phyloP scores from a whole-genome alignment of 2,797 vertebrate genomes.

The Gouania willdenowi region DNA sequence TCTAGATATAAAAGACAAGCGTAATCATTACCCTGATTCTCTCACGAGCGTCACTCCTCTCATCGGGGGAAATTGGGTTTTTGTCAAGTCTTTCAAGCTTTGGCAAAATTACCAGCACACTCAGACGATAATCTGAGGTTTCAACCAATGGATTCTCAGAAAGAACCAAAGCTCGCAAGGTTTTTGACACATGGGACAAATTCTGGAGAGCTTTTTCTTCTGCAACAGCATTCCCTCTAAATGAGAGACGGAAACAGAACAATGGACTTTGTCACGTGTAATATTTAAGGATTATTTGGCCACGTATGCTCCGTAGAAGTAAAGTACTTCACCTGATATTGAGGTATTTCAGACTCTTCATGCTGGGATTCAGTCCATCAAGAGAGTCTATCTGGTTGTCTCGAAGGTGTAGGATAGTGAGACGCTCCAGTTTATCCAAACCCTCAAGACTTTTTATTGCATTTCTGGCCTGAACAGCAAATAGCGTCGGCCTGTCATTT shows the following conservation, averaged over 20 bases:
- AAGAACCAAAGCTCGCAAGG: slow-evolving; percentile 80
- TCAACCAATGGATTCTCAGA: slow-evolving; percentile 81
- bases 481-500: neutral
- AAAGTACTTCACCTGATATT: slow-evolving; percentile 78
- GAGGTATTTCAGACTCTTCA: slow-evolving; percentile 88
- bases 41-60: slow-evolving; percentile 70
- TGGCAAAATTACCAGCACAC: slow-evolving; percentile 71
- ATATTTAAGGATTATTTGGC: too few relatives aligned
- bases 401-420: slow-evolving; percentile 86
- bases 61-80: slow-evolving; percentile 71
- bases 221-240: slow-evolving; percentile 81
- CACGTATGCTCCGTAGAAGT: too few relatives aligned
- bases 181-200: slow-evolving; percentile 72
- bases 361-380: slow-evolving; percentile 78
- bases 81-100: slow-evolving; percentile 86
- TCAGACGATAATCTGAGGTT: slow-evolving; percentile 70
- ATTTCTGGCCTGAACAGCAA: slow-evolving; percentile 82
- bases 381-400: slow-evolving; percentile 85
- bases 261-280: too few relatives aligned
- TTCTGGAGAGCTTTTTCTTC: slow-evolving; percentile 63
- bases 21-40: slow-evolving; percentile 52
- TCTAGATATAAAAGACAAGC: neutral
- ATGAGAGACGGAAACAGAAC: neutral
- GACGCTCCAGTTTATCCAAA: slow-evolving; percentile 74
- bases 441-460: slow-evolving; percentile 78